A percentile compares a stretch with the other conserved stretches of the same genome.
Evolutionary conservation across 2,797 vertebrate species (phyloP).

Genomic region (Ciconia nigra): DNA sequence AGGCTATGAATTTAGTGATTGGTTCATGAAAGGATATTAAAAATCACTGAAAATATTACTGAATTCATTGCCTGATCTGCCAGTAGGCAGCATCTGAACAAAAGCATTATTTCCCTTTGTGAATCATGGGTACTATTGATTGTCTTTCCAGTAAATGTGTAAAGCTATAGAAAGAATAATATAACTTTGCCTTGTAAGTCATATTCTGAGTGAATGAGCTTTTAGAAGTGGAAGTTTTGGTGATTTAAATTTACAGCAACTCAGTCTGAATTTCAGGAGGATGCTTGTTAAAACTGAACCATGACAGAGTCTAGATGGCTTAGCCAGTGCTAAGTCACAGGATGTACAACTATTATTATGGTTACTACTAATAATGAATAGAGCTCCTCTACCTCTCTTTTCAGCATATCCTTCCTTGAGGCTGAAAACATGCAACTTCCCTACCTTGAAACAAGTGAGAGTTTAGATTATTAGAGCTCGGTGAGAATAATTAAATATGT

Average conservation of each 20-base stretch:
- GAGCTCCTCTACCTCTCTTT: background rate
- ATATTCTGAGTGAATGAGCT: slow-evolving; percentile 19
- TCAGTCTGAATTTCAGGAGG: slow-evolving; percentile 13
- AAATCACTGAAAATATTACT: slow-evolving; percentile 6
- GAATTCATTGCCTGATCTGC: slow-evolving; percentile 28
- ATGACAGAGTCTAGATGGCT: background rate
- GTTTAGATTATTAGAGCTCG: background rate
- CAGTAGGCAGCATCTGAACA: slow-evolving; percentile 36
- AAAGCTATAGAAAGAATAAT: slow-evolving; percentile 13
- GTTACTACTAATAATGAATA: background rate
- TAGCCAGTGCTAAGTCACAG: background rate
- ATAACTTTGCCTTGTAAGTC: slow-evolving; percentile 7
- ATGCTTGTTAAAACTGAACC: slow-evolving; percentile 8
- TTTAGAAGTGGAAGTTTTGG: slow-evolving; percentile 3
- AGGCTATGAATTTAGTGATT: background rate
- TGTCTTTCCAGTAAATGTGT: slow-evolving; percentile 17
- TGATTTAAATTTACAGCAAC: slow-evolving; percentile 42
- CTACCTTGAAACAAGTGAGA: background rate
- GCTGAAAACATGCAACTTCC: background rate
- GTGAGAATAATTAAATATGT: background rate
- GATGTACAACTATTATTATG: background rate
- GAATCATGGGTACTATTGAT: slow-evolving; percentile 36
- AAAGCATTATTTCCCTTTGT: background rate
- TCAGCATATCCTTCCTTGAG: background rate
- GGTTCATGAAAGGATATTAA: slow-evolving; percentile 24